Base-by-base conservation (phyloP, 2,797 vertebrate genomes). In the Pseudomugil tenellus region DNA sequence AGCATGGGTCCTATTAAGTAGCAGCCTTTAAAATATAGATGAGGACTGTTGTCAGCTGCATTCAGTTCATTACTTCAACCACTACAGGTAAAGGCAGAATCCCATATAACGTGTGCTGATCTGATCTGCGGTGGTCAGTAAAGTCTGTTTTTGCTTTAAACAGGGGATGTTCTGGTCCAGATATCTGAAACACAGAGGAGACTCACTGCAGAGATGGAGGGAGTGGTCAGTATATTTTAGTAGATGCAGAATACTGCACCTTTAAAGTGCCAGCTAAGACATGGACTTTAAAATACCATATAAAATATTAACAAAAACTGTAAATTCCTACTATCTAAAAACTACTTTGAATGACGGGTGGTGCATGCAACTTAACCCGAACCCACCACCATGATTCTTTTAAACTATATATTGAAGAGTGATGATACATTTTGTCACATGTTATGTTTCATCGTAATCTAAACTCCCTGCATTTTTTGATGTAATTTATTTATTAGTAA, bases 91-190 rank as follows among this genome's bases (percentile, higher is more conserved):
- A 60, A 67, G 34, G 21, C 72, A 32, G 67, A 73, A 31, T 63
- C 32, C 34, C 59, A 55, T 5, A 39, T 9, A 58, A 60, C 23
- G 65, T 75, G 83, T 41, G 43, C 32, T 26, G 37, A 13, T 29
- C 13, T 57, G 48, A 17, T 37, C 14, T 2, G 2, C 53, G 26
- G 19, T 55, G 3, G 17, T 68, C 35, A 21, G 28, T 59, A 19
- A 11, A n/a, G 13, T 60, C 8, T 57, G 7, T 57, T 63, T 53
- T 37, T 61, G 2, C 70, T 76, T 68, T 41, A 55, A 66, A 78
- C 84, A 99, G 98, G 97, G 39, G 96, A 99, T 61, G 95, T 98
- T 68, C 84, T 99, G 84, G 90, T 98, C 80, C 96, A 99, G 93
- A 97, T 99, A 86, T 96, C 96, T 0, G 94, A 98, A 71, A 96